Evolutionary conservation across 2,888 invertebrate species (phyloP).

Genomic region (Lomographa bimaculata): DNA sequence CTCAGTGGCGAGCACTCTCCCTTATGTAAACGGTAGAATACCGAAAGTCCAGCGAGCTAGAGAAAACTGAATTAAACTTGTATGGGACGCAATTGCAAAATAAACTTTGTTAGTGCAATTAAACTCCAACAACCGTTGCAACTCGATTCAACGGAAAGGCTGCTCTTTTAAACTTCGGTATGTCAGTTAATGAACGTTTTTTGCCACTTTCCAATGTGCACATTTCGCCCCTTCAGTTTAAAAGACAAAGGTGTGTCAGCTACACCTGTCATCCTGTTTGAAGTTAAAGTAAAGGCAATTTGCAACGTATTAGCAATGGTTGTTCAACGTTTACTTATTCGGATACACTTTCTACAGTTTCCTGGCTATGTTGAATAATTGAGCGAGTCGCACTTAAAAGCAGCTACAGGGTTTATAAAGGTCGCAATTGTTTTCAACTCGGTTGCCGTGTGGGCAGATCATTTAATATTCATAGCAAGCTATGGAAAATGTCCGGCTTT

Average conservation of each 20-base stretch:
- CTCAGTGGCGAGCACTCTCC: too few relatives aligned
- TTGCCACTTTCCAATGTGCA: slow-evolving; percentile 23
- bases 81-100: not conserved
- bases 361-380: slow-evolving; percentile 11
- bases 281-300: slow-evolving; percentile 31
- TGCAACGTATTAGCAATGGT: slow-evolving; percentile 30
- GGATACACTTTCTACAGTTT: slow-evolving; percentile 10
- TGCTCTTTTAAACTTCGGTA: not conserved
- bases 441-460: slow-evolving; percentile 21
- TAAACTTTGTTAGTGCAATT: not conserved
- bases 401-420: slow-evolving; percentile 16
- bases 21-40: too few relatives aligned
- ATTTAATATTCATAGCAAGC: slow-evolving; percentile 30
- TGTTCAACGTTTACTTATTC: slow-evolving; percentile 16
- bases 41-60: not conserved
- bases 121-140: not conserved
- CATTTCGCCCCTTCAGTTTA: slow-evolving; percentile 23
- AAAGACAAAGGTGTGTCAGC: slow-evolving; percentile 41
- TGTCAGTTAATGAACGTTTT: slow-evolving; percentile 21
- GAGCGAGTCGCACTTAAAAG: slow-evolving; percentile 5
- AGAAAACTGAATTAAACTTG: not conserved
- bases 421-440: slow-evolving; percentile 24
- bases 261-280: slow-evolving; percentile 48
- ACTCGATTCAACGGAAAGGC: not conserved
- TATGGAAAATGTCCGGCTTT: slow-evolving; percentile 15